Evolutionary conservation across 1,140 invertebrate genomes (phyloP).

Genomic region (Phortica variegata): DNA sequence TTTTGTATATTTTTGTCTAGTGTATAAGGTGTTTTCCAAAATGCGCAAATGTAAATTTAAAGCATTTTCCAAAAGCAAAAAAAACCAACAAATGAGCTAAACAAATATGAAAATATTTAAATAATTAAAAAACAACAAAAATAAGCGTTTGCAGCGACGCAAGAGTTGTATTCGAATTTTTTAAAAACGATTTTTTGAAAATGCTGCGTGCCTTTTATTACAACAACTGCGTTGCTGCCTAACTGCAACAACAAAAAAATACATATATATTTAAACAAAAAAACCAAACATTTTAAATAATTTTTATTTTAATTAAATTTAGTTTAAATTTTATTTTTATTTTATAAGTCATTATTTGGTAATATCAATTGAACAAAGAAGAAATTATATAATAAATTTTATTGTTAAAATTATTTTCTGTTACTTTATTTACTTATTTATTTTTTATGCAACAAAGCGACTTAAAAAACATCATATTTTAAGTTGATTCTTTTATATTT

Average conservation of each 20-base stretch:
- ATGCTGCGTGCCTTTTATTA: slow-evolving; percentile 53
- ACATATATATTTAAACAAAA: neutral
- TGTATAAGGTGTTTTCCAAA: no score
- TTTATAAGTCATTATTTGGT: slow-evolving; percentile 25
- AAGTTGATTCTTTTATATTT: no score
- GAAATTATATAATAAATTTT: no score
- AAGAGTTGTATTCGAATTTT: slow-evolving; percentile 41
- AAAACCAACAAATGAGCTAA: neutral
- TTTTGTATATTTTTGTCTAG: no score
- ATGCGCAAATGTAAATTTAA: no score
- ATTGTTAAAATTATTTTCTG: no score
- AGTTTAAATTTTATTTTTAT: slow-evolving; percentile 23
- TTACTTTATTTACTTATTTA: no score
- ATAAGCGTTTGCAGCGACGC: slow-evolving; percentile 27
- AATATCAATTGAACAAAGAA: no score
- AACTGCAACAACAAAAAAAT: slow-evolving; percentile 4
- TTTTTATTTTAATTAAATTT: slow-evolving; percentile 1
- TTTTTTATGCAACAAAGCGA: no score
- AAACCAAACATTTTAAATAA: slow-evolving; percentile 5
- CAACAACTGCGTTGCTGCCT: slow-evolving; percentile 33
- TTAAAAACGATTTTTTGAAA: slow-evolving; percentile 51
- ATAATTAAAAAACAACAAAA: slow-evolving; percentile 4
- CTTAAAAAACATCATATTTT: no score
- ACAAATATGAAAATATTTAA: slow-evolving; percentile 7
- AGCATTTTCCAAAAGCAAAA: no score